These are phyloP conservation scores for Anguilla megastoma DNA, from an alignment of 2,797 vertebrate species.

Conservation along the genomic window DNA sequence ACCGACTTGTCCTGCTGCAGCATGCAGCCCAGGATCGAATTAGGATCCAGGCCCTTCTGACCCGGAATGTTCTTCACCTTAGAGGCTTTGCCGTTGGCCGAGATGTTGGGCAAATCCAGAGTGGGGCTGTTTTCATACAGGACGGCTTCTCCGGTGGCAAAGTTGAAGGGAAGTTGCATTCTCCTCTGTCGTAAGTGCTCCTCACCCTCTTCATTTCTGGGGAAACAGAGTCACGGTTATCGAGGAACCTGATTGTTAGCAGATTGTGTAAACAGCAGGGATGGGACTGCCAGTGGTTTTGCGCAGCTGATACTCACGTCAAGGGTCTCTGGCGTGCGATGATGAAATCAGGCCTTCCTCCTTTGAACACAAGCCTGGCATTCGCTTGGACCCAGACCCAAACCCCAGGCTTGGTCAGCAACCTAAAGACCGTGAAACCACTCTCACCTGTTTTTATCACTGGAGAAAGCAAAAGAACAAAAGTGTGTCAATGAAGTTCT, in stretches of 20 bases:
- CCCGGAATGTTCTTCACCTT: conserved; percentile 55
- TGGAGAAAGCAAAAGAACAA: conserved; percentile 42
- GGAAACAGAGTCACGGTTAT: conserved; percentile 21
- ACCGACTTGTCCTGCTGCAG: conserved; percentile 66
- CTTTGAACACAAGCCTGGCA: conserved; percentile 72
- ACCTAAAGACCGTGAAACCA: conserved; percentile 72
- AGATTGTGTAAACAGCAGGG: neutral
- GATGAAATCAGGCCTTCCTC: conserved; percentile 73
- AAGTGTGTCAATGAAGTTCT: neutral
- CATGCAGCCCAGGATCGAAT: conserved; percentile 67
- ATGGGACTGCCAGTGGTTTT: neutral
- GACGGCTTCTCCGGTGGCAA: conserved; percentile 68
- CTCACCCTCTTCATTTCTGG: conserved; percentile 76
- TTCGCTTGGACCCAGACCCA: conserved; percentile 79
- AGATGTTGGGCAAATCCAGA: conserved; percentile 44
- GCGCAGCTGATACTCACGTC: conserved; percentile 61
- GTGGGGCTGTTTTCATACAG: conserved; percentile 62
- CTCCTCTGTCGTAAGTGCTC: conserved; percentile 70
- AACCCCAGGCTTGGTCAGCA: conserved; percentile 62
- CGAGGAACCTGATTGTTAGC: neutral
- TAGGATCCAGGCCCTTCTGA: conserved; percentile 30
- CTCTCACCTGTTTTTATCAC: conserved; percentile 80
- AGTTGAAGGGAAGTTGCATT: conserved; percentile 71
- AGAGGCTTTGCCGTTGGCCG: conserved; percentile 46
- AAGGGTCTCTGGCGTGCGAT: conserved; percentile 70